Percentiles rank a stretch among this genome's conserved stretches.
Evolutionary conservation across 1,140 invertebrate genomes (phyloP).

Genomic region (Tyrophagus putrescentiae): DNA sequence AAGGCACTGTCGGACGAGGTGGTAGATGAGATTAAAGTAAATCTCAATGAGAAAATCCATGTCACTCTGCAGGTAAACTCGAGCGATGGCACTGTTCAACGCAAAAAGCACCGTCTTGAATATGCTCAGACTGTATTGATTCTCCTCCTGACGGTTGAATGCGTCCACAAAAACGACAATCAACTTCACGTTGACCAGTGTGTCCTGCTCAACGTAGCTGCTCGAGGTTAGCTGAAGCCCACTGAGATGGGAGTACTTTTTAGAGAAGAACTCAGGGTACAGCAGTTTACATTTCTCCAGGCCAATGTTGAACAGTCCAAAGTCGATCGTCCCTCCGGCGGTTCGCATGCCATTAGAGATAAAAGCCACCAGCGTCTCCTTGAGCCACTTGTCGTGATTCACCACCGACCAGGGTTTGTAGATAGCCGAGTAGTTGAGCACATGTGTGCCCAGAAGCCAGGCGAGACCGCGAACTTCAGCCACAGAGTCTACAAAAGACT

Average conservation of each 20-base stretch:
- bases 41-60: slow-evolving; percentile 12
- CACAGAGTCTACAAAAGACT: background rate
- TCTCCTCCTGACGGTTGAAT: background rate
- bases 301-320: slow-evolving; percentile 15
- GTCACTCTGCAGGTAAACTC: slow-evolving; percentile 4
- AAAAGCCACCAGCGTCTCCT: slow-evolving; percentile 6
- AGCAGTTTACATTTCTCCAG: background rate
- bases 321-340: slow-evolving; percentile 7
- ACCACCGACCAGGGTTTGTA: slow-evolving; percentile 13
- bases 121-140: background rate
- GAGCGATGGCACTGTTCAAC: slow-evolving; percentile 1
- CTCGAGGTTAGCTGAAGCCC: background rate
- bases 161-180: slow-evolving; percentile 6
- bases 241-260: slow-evolving; percentile 17
- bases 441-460: slow-evolving; percentile 11
- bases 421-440: background rate
- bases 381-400: slow-evolving; percentile 11
- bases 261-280: slow-evolving; percentile 17
- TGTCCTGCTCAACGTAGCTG: background rate
- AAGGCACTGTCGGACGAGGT: slow-evolving; percentile 6
- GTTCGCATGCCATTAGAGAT: slow-evolving; percentile 7
- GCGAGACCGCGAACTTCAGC: slow-evolving; percentile 4
- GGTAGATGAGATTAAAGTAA: slow-evolving; percentile 16
- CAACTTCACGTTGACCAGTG: slow-evolving; percentile 13
- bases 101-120: slow-evolving; percentile 1